phyloP scores from a whole-genome alignment of 2,113 vertebrate species.

The Malurus elegans region DNA sequence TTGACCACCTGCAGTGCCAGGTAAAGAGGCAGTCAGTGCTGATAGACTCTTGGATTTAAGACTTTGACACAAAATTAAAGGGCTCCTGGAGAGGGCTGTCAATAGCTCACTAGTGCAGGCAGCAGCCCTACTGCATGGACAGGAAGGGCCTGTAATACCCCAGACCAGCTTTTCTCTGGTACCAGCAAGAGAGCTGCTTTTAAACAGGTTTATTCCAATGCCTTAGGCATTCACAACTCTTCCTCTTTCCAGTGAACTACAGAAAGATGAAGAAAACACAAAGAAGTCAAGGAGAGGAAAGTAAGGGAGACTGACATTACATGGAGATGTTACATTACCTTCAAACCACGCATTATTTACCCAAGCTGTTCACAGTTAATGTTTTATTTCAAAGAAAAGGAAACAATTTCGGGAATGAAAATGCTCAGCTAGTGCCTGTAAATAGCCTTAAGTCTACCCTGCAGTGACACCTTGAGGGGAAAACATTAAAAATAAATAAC shows the following conservation, averaged over 20 bases:
- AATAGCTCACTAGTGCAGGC: neutral
- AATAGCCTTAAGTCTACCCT: constrained; percentile 52
- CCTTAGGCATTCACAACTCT: neutral
- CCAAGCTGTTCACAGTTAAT: neutral
- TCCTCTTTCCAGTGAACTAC: neutral
- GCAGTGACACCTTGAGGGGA: constrained; percentile 64
- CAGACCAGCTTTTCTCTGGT: neutral
- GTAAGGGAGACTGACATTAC: neutral
- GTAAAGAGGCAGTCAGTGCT: fast-evolving
- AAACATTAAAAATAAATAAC: constrained; percentile 52
- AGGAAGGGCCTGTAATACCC: neutral
- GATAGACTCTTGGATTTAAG: neutral
- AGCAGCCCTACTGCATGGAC: neutral
- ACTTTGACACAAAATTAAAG: neutral
- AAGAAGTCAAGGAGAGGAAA: neutral
- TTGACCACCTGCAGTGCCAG: neutral
- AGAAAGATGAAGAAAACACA: neutral
- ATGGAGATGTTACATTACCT: neutral
- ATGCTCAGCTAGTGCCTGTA: neutral
- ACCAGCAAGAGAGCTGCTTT: neutral
- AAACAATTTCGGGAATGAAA: constrained; percentile 11
- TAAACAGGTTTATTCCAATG: neutral
- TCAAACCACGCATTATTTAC: neutral
- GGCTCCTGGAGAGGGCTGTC: neutral
- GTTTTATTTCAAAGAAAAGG: neutral